Evolutionary conservation across 2,113 vertebrate genomes (phyloP).

Genomic region (Corynorhinus townsendii): DNA sequence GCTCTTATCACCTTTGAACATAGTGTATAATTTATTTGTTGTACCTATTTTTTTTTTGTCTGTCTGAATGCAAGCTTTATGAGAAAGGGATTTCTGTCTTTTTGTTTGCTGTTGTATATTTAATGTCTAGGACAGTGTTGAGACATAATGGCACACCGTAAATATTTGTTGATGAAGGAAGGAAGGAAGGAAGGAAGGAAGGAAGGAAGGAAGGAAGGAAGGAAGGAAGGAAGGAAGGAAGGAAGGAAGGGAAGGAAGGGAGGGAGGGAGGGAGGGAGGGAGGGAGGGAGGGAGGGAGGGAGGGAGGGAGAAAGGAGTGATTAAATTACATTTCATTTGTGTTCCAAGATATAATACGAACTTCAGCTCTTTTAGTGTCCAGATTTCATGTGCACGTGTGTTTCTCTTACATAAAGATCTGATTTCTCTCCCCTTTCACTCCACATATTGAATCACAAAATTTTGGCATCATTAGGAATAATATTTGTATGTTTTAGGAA

Average conservation of each 20-base stretch:
- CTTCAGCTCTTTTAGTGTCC: neutral
- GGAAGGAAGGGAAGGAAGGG: no score
- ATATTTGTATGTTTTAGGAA: constrained; percentile 53
- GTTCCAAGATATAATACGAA: neutral
- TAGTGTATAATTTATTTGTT: neutral
- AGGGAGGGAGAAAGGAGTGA: neutral
- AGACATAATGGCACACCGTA: neutral
- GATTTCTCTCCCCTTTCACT: constrained; percentile 1
- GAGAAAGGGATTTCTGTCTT: neutral
- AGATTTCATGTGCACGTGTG: neutral
- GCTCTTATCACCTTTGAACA: neutral
- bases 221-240: no score
- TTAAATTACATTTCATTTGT: neutral
- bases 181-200: neutral
- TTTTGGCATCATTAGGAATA: constrained; percentile 49
- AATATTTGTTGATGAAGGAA: neutral
- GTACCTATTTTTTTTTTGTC: neutral
- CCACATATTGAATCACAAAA: constrained; percentile 31
- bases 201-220: no score
- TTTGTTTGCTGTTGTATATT: neutral
- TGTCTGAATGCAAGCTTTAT: neutral
- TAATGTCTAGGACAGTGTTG: neutral
- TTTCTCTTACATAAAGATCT: constrained; percentile 12
- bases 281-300: neutral
- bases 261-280: neutral